Evolutionary conservation across 2,888 invertebrate species (phyloP), one percentile per base, ranked within the genome.

Genomic region (Andricus quercusramuli): DNA sequence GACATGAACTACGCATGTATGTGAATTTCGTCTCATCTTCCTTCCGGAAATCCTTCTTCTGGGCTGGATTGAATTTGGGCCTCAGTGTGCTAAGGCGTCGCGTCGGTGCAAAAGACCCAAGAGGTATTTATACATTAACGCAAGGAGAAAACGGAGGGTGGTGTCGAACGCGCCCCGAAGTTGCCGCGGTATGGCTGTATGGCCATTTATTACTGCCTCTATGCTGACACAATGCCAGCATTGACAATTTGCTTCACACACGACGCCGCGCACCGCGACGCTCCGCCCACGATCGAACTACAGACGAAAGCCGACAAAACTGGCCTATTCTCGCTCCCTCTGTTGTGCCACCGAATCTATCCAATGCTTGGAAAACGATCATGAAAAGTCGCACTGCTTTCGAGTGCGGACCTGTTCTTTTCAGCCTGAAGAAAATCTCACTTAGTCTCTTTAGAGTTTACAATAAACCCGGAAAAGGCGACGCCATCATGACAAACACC

Each of bases 241-340:
- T 91, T 91, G 91, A 91, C 91, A 91, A 91, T 91, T 90, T 90
- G 85, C 89, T 91, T 90, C 86, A 91, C 90, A 91, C 90, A 90
- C 91, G 89, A 89, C 86, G 89, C 88, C 90, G 90, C 87, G 89
- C 88, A 88, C 89, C 89, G 86, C 90, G 90, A 90, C 87, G 91
- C 92, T 87, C 91, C 92, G 91, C 92, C 92, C 90, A 91, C 90
- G 87, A 90, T 90, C 89, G 83, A 85, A 91, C 91, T 90, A 92
- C 91, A 92, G 84, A 92, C 88, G 83, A 77, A 81, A 79, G 86
- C 90, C 90, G 89, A 88, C 89, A 80, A 82, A 76, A 79, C 80
- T 74, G 9, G 32, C 25, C 51, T 51, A 62, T 78, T 76, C 78
- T 51, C 32, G 70, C 32, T 56, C n/a, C 32, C 74, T 56, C 51